phyloP scores from a whole-genome alignment of 2,113 vertebrate genomes.

The Esox niger region DNA sequence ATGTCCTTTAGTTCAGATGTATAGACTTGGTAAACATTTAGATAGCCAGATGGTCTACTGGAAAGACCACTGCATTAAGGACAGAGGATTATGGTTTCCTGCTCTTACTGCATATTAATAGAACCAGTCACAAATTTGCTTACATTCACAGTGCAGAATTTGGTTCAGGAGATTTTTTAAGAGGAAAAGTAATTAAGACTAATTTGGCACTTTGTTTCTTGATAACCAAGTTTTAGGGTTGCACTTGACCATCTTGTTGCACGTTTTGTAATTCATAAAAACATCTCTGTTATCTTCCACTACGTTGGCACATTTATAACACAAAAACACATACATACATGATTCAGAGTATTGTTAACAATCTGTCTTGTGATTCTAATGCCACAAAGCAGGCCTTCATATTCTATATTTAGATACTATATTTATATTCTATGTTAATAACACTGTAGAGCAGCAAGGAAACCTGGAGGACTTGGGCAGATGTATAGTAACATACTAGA shows the following conservation, averaged over 20 bases:
- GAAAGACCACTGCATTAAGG: slow-evolving; percentile 27
- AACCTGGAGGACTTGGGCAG: slow-evolving; percentile 47
- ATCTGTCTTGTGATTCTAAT: slow-evolving; percentile 50
- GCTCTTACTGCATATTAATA: slow-evolving; percentile 28
- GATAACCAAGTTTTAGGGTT: slow-evolving; percentile 17
- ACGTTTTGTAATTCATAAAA: slow-evolving; percentile 4
- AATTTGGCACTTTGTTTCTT: slow-evolving; percentile 60
- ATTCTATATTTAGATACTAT: slow-evolving; percentile 57
- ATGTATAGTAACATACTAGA: background rate
- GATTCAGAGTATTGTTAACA: slow-evolving; percentile 25
- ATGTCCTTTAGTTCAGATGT: slow-evolving; percentile 42
- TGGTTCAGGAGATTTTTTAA: slow-evolving; percentile 40
- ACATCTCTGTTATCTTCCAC: background rate
- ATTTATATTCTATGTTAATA: too few relatives aligned
- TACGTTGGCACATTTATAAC: slow-evolving; percentile 4
- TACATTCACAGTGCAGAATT: slow-evolving; percentile 40
- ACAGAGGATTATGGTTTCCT: slow-evolving; percentile 40
- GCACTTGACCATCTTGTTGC: background rate
- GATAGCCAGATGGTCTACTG: slow-evolving; percentile 35
- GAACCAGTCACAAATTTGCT: too few relatives aligned
- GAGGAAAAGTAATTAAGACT: slow-evolving; percentile 20
- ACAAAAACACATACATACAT: background rate
- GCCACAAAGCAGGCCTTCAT: slow-evolving; percentile 78
- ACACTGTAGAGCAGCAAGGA: slow-evolving; percentile 68
- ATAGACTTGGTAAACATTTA: slow-evolving; percentile 49